Percentiles rank a stretch among this genome's conserved stretches.
These are phyloP conservation scores for Aphaenogaster ashmeadi DNA, from an alignment of 1,140 invertebrate species.

Conservation along the genomic window DNA sequence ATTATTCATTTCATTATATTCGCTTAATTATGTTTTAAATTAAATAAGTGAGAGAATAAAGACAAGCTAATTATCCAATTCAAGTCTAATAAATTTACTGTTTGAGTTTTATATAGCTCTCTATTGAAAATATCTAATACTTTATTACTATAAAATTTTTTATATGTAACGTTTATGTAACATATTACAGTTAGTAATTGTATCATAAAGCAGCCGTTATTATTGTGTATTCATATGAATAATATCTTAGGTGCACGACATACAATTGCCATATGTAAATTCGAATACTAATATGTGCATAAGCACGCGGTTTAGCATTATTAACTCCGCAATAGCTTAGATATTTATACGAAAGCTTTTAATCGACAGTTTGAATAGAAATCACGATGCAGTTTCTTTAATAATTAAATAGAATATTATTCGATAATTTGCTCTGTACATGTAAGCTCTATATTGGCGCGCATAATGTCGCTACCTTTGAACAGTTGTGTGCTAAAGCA, in stretches of 20 bases:
- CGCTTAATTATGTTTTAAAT: background rate
- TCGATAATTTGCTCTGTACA: conserved; percentile 49
- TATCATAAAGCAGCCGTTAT: background rate
- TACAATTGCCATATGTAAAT: conserved; percentile 34
- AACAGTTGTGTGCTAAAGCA: conserved; percentile 52
- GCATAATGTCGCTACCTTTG: conserved; percentile 49
- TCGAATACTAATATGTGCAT: conserved; percentile 43
- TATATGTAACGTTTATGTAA: background rate
- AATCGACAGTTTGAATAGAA: conserved; percentile 51
- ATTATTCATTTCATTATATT: background rate
- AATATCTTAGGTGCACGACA: conserved; percentile 37
- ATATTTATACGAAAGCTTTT: conserved; percentile 51
- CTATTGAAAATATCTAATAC: background rate
- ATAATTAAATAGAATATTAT: conserved; percentile 61
- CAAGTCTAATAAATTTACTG: background rate
- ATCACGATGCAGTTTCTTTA: conserved; percentile 12
- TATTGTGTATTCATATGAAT: conserved; percentile 28
- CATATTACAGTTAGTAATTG: conserved; percentile 8
- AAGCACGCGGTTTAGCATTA: conserved; percentile 46
- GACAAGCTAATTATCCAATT: background rate
- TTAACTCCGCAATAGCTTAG: conserved; percentile 40
- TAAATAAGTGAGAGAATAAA: background rate
- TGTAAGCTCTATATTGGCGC: conserved; percentile 38
- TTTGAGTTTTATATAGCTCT: background rate
- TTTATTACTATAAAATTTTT: background rate